Evolutionary conservation across 1,140 invertebrate species (phyloP), one percentile per base, ranked within the genome.

Genomic region (Drosophila azteca): DNA sequence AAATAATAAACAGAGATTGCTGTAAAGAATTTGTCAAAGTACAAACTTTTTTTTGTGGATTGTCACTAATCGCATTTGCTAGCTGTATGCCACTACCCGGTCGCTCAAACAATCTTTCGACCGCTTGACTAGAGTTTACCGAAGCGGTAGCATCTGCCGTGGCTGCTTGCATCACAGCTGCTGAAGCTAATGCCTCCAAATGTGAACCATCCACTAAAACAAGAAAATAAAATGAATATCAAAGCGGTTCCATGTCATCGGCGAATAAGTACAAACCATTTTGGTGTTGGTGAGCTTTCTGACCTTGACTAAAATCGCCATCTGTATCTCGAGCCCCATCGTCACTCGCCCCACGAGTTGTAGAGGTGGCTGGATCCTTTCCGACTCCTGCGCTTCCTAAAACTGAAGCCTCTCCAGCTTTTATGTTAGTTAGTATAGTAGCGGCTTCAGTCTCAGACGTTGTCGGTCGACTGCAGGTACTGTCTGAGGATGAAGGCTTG

Each of bases 101-200:
- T 15, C 43, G 41, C 24, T 77, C 60, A 1, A 64, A 15, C 1
- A 77, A 29, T 26, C 31, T 70, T 39, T 58, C 78, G 0, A 45
- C 22, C 8, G 43, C 7, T 51, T 74, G 50, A 26, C 44, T 50
- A 48, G 63, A 68, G 13, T 71, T 73, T 2, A 29, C 62, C 6
- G 70, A 67, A 15, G 66, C 55, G 17, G 79, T 58, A 0, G 74
- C 51, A 26, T 43, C 43, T 43, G 59, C 69, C 13, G 70, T 73
- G 6, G 58, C 77, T 7, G 85, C 90, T 50, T 91, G 90, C 67
- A 91, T 62, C 0, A 90, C 52, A 17, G 90, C 90, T 26, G 90
- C 90, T 31, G 90, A 91, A 7, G 90, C 90, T 1, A 91, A 46
- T 9, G 90, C 90, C 13, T 91, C 90, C 61, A 91, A 85, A 26